phyloP scores from a whole-genome alignment of 30 jellyfish, hydroid and myxozoan genomes.

The Nemopilema nomurai region DNA sequence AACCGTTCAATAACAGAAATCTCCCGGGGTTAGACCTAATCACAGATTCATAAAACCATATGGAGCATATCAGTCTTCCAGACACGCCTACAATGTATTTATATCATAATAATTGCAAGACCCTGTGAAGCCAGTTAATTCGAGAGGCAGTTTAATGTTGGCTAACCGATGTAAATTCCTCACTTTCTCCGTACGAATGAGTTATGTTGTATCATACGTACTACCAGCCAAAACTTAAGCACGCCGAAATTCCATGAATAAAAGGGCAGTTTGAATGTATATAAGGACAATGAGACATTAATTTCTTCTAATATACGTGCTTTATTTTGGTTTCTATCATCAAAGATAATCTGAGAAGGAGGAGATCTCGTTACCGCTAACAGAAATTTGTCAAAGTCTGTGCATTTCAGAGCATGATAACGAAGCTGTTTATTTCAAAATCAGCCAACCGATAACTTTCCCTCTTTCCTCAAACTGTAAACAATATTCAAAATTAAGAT shows the following conservation, averaged over 20 bases:
- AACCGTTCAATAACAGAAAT: background rate
- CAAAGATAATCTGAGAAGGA: background rate
- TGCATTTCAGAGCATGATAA: background rate
- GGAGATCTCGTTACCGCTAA: background rate
- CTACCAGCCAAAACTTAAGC: background rate
- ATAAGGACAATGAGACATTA: background rate
- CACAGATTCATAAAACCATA: background rate
- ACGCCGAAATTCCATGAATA: background rate
- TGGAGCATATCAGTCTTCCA: background rate
- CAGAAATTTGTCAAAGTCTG: background rate
- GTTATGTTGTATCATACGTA: background rate
- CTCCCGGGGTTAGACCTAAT: background rate
- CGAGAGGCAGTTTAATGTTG: background rate
- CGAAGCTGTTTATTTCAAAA: background rate
- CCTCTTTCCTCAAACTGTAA: background rate
- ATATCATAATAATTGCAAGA: background rate
- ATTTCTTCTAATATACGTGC: background rate
- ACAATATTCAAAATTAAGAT: background rate
- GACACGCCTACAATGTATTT: background rate
- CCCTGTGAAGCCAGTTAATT: background rate
- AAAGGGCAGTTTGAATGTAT: background rate
- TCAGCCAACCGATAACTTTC: background rate
- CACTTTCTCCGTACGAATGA: background rate
- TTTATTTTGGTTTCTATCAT: background rate
- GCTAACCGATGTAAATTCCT: background rate